Conservation (phyloP, 1,140 invertebrate genomes). For the Cotesia typhae region DNA sequence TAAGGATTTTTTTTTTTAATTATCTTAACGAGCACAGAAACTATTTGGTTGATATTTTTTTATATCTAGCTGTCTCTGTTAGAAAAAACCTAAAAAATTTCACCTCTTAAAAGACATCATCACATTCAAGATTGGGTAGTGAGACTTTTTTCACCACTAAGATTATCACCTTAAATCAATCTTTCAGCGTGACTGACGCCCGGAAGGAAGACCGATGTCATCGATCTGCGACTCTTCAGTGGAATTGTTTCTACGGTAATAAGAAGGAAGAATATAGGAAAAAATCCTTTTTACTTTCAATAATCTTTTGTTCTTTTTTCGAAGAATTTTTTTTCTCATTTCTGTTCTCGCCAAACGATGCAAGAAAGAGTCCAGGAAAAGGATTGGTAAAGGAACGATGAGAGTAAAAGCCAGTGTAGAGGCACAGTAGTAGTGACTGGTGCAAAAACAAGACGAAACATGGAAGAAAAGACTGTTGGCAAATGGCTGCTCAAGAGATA, state of each 20-base stretch:
- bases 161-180: slow-evolving; percentile 47
- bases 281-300: not conserved
- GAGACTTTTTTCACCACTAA: slow-evolving; percentile 29
- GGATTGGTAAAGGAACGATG: slow-evolving; percentile 26
- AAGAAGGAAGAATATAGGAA: slow-evolving; percentile 16
- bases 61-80: slow-evolving; percentile 14
- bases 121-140: slow-evolving; percentile 46
- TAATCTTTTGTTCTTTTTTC: not conserved
- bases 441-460: slow-evolving; percentile 36
- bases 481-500: slow-evolving; percentile 8
- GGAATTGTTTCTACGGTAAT: slow-evolving; percentile 37
- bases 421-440: not conserved
- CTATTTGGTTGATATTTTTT: not conserved
- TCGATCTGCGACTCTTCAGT: slow-evolving; percentile 37
- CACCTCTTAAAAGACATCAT: not conserved
- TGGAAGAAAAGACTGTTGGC: slow-evolving; percentile 23
- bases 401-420: slow-evolving; percentile 12
- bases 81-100: slow-evolving; percentile 13
- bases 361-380: slow-evolving; percentile 30
- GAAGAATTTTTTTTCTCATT: not conserved
- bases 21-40: not conserved
- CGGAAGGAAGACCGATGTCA: slow-evolving; percentile 37
- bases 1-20: not conserved
- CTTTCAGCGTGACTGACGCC: slow-evolving; percentile 33
- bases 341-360: slow-evolving; percentile 7